Evolutionary conservation across 2,888 invertebrate species (phyloP), one percentile per base, ranked within the genome.

Genomic region (Meteorus colon): DNA sequence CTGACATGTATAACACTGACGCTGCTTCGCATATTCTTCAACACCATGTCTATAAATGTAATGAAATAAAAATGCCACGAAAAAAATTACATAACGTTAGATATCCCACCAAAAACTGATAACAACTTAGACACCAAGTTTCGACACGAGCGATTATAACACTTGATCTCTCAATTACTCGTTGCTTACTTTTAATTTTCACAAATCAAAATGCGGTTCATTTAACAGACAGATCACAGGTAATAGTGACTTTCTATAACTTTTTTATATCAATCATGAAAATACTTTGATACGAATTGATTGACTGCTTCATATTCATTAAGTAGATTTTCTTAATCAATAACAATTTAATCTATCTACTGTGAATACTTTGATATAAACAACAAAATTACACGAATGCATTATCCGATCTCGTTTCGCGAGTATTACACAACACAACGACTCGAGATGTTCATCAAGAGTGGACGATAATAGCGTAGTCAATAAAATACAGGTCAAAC

Each of bases 401-500:
- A n/a, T 48, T 4, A 55, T 55, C 24, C n/a, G 0, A 55, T 8
- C 8, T 55, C 6, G 19, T 6, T 24, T 14, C 16, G 12, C 12
- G 19, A 55, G 19, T 24, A 19, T 55, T 19, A 19, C 19, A 48
- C 48, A n/a, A 55, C 55, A 55, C 55, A 24, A 55, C 19, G 55
- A 55, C 3, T 10, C 2, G 19, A 1, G 16, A 48, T 24, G 19
- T 55, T 19, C n/a, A 24, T 19, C n/a, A 10, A 19, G 55, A 48
- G n/a, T 48, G 48, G 16, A 19, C 10, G n/a, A 31, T n/a, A 68
- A 48, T 48, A 41, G 41, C 37, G 60, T 29, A 62, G 73, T 65
- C 81, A 80, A 85, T 85, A 86, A 83, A 86, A 86, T 82, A 80
- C 77, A 79, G 86, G 85, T 85, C 83, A 85, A 86, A 84, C 81